Base-by-base conservation (phyloP, 2,113 vertebrate species). In the Stomatorhinus ivindoensis region DNA sequence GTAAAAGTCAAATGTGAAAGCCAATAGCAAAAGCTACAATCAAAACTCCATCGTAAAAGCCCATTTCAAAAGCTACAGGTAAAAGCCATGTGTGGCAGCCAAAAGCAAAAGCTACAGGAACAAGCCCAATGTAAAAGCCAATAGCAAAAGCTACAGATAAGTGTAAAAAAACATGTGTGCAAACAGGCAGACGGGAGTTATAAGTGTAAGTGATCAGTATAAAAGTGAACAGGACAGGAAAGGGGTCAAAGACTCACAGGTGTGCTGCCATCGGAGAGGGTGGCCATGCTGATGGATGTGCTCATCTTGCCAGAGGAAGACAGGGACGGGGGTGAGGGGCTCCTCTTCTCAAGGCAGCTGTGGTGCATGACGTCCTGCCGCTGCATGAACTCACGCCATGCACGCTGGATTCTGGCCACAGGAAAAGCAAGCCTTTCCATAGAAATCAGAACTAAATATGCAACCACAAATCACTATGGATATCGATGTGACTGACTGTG, bases 201-300 rank as follows among this genome's bases (percentile, higher is more conserved):
- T 58, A 58, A 61, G 24, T 31, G 61, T 3, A 69, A 31, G 61
- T 69, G 61, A 69, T 31, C 61, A 4, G 61, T 69, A 31, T 31
- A 39, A 42, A 80, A 42, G 35, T 19, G 35, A 80, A 39, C n/a
- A 15, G 31, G 42, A 11, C 65, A 76, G 58, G 42, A 3, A 6
- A 39, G 4, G 58, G 58, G 19, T n/a, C 46, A 9, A 17, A 84
- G 90, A 96, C 98, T 99, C 95, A 99, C 98, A 0, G 98, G 97
- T 0, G 97, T 97, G 97, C 97, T 97, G 96, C 97, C 96, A 17
- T 97, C 96, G 0, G 98, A 99, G 90, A 99, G 96, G 87, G 97
- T 98, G 93, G 94, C 97, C 97, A 97, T 97, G 96, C 98, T 99
- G 96, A 97, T 94, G 0, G 98, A 99, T 44, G 96, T 97, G 97